Evolutionary conservation across 2,888 invertebrate species (phyloP).

Genomic region (Oscheius sp.): DNA sequence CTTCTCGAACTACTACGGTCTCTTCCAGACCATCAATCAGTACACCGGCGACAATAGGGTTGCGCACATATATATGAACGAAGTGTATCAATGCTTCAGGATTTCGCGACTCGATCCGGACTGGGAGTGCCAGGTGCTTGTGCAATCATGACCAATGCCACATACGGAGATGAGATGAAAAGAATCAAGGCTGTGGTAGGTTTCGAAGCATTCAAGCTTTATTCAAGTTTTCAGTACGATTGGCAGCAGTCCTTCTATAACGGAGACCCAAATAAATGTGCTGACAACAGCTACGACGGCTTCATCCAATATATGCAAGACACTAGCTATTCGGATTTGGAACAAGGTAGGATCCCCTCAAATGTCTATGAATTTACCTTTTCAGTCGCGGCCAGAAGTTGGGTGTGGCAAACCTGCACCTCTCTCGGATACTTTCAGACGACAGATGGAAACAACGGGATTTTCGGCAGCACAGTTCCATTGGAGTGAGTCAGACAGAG

Average conservation of each 20-base stretch:
- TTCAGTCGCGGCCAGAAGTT: slow-evolving; percentile 80
- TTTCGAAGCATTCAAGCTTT: not conserved
- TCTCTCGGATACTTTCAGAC: slow-evolving; percentile 96
- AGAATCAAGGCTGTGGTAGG: slow-evolving; percentile 46
- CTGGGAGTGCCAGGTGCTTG: slow-evolving; percentile 52
- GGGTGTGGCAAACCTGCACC: slow-evolving; percentile 94
- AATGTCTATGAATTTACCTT: not conserved
- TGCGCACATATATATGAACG: not conserved
- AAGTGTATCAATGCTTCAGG: slow-evolving; percentile 21
- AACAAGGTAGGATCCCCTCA: slow-evolving; percentile 38
- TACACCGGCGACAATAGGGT: slow-evolving; percentile 80
- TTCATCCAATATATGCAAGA: slow-evolving; percentile 42
- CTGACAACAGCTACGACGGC: slow-evolving; percentile 46
- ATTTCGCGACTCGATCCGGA: slow-evolving; percentile 43
- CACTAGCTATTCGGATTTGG: slow-evolving; percentile 44
- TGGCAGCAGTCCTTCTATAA: slow-evolving; percentile 40
- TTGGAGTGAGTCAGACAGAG: slow-evolving; percentile 43
- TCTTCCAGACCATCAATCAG: slow-evolving; percentile 91
- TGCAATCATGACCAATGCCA: slow-evolving; percentile 42
- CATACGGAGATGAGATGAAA: slow-evolving; percentile 39
- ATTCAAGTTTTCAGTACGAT: slow-evolving; percentile 36
- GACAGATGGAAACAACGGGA: slow-evolving; percentile 77
- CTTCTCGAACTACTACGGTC: slow-evolving; percentile 84
- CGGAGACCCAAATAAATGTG: slow-evolving; percentile 35
- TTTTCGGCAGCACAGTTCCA: slow-evolving; percentile 58